A percentile compares a stretch with the other conserved stretches of the same genome.
These are phyloP conservation scores for Thryonomys swinderianus DNA, from an alignment of 2,113 vertebrate genomes.

Conservation along the genomic window DNA sequence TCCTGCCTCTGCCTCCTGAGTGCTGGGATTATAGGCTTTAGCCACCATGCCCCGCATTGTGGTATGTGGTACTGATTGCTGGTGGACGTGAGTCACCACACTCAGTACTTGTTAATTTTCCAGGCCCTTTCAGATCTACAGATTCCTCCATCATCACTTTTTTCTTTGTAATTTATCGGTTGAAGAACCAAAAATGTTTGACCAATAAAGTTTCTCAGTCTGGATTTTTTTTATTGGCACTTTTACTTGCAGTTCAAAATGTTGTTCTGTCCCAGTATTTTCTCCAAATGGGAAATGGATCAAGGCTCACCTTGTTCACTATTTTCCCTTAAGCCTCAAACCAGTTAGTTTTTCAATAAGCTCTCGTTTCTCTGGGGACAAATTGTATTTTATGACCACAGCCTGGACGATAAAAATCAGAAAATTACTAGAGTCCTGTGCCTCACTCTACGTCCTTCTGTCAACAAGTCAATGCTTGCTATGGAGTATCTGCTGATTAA, in stretches of 20 bases:
- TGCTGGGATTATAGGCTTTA: no score
- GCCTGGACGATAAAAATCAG: background rate
- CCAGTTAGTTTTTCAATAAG: background rate
- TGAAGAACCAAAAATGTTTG: background rate
- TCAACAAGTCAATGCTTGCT: background rate
- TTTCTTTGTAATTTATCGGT: background rate
- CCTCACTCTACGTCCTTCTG: background rate
- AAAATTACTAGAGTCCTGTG: background rate
- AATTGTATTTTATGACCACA: background rate
- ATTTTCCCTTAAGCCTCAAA: background rate
- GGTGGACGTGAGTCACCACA: no score
- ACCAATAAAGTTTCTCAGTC: background rate
- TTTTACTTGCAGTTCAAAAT: background rate
- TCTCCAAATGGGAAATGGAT: background rate
- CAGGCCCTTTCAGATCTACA: background rate
- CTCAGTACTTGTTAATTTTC: no score
- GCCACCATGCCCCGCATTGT: no score
- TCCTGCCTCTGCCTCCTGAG: no score
- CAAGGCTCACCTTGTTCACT: background rate
- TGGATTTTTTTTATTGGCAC: background rate
- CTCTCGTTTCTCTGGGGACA: background rate
- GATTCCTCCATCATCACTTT: background rate
- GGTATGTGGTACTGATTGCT: no score
- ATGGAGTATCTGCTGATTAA: background rate
- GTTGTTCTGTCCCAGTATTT: background rate